Percentiles rank a stretch among this genome's conserved stretches.
phyloP scores from a whole-genome alignment of 2,113 vertebrate genomes.

The Oxyruncus cristatus region DNA sequence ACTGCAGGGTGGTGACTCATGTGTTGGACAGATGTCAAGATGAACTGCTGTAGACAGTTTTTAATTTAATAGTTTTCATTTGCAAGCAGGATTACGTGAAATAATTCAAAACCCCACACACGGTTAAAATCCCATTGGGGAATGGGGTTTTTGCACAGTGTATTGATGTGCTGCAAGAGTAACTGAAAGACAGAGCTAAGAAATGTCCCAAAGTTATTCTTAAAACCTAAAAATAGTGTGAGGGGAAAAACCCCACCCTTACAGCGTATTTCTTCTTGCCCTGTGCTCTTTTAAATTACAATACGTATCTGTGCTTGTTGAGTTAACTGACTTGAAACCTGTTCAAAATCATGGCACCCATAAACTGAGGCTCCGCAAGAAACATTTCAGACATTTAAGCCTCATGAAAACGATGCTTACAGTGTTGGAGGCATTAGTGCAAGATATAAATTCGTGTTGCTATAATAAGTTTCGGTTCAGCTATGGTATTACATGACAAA shows the following conservation, averaged over 20 bases:
- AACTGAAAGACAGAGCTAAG: neutral
- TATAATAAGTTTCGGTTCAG: neutral
- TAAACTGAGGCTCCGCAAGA: neutral
- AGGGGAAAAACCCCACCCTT: neutral
- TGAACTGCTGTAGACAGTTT: neutral
- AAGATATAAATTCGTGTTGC: neutral
- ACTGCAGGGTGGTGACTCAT: neutral
- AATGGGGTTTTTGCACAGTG: neutral
- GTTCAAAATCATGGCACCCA: neutral
- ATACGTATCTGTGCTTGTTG: neutral
- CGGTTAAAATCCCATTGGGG: neutral
- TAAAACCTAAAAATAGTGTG: neutral
- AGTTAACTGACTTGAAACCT: neutral
- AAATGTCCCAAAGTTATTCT: neutral
- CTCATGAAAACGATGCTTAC: neutral
- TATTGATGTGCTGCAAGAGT: neutral
- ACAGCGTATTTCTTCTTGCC: neutral
- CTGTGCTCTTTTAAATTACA: neutral
- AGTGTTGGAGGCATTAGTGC: neutral
- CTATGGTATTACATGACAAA: neutral
- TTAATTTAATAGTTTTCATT: neutral
- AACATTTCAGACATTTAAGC: neutral
- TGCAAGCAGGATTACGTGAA: neutral
- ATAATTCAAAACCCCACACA: fast-evolving
- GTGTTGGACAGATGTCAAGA: neutral